Conservation (phyloP, 2,113 vertebrate genomes). For the Entomyzon cyanotis region DNA sequence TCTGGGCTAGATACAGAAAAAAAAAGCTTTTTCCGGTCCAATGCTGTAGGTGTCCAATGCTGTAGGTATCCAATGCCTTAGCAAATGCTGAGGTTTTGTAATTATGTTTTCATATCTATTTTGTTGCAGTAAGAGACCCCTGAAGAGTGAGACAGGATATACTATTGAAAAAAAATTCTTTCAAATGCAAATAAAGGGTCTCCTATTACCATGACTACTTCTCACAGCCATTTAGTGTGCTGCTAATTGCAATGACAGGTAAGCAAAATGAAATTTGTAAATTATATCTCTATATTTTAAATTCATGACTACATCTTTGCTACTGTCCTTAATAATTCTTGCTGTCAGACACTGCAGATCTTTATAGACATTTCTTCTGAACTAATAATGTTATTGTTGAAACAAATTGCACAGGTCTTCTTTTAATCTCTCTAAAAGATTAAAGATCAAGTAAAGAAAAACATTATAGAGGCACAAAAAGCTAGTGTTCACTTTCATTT, state of each 20-base stretch:
- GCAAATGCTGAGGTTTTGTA: not conserved
- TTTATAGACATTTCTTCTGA: not conserved
- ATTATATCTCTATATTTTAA: not conserved
- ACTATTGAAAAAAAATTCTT: not conserved
- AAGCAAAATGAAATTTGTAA: not conserved
- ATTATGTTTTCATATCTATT: not conserved
- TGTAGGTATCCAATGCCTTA: not conserved
- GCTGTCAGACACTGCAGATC: not conserved
- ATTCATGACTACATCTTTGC: not conserved
- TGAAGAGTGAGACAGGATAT: not conserved
- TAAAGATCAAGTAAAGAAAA: constrained; percentile 9
- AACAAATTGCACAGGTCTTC: not conserved
- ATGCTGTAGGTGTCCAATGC: not conserved
- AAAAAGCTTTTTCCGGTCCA: not conserved
- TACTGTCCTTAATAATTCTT: not conserved
- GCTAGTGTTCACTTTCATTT: not conserved
- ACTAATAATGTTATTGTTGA: not conserved
- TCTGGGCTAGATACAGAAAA: not conserved
- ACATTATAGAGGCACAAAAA: not conserved
- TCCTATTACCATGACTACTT: not conserved
- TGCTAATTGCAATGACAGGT: not conserved
- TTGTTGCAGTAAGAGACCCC: not conserved
- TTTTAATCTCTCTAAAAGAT: constrained; percentile 20
- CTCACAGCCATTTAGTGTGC: not conserved
- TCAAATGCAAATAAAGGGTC: not conserved